These are phyloP conservation scores for Henicopernis longicauda DNA, from an alignment of 2,113 vertebrate species.

Conservation along the genomic window DNA sequence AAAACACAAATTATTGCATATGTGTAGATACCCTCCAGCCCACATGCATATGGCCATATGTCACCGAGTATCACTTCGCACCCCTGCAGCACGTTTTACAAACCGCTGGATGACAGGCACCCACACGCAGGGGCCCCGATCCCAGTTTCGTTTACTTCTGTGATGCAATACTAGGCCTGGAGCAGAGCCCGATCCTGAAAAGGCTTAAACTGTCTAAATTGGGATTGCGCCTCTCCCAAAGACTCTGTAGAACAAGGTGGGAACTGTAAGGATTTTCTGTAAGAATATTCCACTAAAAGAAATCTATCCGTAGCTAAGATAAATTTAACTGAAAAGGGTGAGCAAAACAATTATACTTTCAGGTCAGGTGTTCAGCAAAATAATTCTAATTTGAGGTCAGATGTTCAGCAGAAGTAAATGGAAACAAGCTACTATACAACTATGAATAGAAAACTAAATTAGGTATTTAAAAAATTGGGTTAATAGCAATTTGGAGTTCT, in stretches of 20 bases:
- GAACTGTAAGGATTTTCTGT: not conserved
- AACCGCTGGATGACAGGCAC: not conserved
- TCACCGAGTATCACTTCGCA: not conserved
- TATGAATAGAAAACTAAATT: not conserved
- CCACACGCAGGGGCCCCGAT: rapidly evolving
- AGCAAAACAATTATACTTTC: not conserved
- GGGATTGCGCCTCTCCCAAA: not conserved
- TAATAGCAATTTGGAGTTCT: not conserved
- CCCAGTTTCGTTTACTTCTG: not conserved
- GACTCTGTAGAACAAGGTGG: not conserved
- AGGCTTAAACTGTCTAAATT: not conserved
- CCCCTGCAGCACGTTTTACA: not conserved
- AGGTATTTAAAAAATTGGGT: not conserved
- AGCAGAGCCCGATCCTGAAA: not conserved
- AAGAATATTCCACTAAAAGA: not conserved
- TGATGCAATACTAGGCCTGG: not conserved
- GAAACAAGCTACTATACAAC: not conserved
- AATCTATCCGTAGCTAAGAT: not conserved
- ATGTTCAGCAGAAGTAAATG: not conserved
- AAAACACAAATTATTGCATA: not conserved
- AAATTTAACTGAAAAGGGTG: not conserved
- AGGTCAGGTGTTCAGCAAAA: not conserved
- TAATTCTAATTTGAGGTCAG: not conserved
- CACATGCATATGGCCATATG: rapidly evolving
- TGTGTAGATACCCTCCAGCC: not conserved